Base-by-base conservation (phyloP, 2,113 vertebrate genomes). In the Cyphomyrus plagiostoma region DNA sequence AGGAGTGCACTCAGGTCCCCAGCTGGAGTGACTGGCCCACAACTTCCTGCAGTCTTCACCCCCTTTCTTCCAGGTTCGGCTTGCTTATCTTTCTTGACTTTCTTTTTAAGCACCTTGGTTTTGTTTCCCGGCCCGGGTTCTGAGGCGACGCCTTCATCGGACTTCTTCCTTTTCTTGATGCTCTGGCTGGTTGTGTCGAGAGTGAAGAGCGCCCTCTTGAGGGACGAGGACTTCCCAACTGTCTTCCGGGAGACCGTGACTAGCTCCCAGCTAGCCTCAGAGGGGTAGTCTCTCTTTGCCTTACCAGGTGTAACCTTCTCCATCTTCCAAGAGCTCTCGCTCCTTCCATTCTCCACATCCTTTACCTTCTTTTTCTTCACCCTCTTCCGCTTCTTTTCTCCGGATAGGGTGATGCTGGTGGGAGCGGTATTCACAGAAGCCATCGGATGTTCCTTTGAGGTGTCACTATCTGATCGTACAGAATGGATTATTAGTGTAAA, bases 151-250 rank as follows among this genome's bases (percentile, higher is more conserved):
- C 42, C 39, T 30, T 58, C 45, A 23, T 21, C 9, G 0, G 42
- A 85, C 23, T 85, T 85, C 35, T 85, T 89, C 88, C 53, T 82
- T 26, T 82, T 82, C 58, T 80, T 85, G 35, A 21, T 17, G 46
- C n/a, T 21, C 88, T 5, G n/a, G 19, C 23, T 26, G 42, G 45
- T 66, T 48, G 88, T 50, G 62, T 45, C 62, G 2, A 48, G 48
- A 15, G 88, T n/a, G 3, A 46, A 30, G 26, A 80, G 70, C 1
- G n/a, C n/a, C 88, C 88, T 89, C 88, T 89, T 80, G 26, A 49
- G n/a, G 17, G 88, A 48, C 0, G 70, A 50, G 30, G 48, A 30
- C 17, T 89, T 89, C n/a, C 46, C 5, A 1, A 21, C 66, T 26
- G 5, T 39, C 87, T 88, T 70, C 58, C 45, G 35, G 2, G 88